Evolutionary conservation across 2,888 invertebrate species (phyloP), one percentile per base, ranked within the genome.

Genomic region (Heliconius sara): DNA sequence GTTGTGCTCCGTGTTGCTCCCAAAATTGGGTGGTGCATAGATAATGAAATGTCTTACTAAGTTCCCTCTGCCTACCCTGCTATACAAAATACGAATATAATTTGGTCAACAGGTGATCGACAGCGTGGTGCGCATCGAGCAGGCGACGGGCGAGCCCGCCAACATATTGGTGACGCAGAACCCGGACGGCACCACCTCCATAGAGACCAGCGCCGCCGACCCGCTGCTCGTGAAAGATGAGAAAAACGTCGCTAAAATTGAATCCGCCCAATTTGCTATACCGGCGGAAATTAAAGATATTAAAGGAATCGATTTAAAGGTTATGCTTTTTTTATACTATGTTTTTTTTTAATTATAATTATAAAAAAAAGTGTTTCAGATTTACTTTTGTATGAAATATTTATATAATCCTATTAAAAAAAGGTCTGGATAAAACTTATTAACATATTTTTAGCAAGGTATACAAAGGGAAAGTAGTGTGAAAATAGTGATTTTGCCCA

Each of bases 211-310:
- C 82, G 92, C 93, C 3, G 89, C 89, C 0, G 94, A 93, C 57
- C 89, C 92, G 22, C 89, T 95, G 5, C 34, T 95, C 43, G 95
- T 96, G 27, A 96, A 96, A 86, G 96, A 96, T 77, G 96, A 96
- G 85, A 96, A 96, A 83, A 88, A 85, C 0, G 85, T 85, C 0
- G 84, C 87, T 72, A 94, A 95, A 81, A 89, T 95, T 16, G 95
- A 94, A 66, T 88, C 92, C 0, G 89, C 93, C 13, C 96, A 96
- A 86, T 95, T 96, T 85, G 92, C 94, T 10, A 89, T 94, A 87
- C 93, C 94, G 3, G 84, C 93, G 0, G 95, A 95, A 19, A 93
- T 96, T 85, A 95, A 96, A 88, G 92, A 96, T 85, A 91, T 95
- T 84, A 92, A 95, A 83, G 92, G 94, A 16, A 90, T 95, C 67